These are phyloP conservation scores for Kryptolebias marmoratus DNA, from an alignment of 2,113 vertebrate genomes.

Conservation along the genomic window DNA sequence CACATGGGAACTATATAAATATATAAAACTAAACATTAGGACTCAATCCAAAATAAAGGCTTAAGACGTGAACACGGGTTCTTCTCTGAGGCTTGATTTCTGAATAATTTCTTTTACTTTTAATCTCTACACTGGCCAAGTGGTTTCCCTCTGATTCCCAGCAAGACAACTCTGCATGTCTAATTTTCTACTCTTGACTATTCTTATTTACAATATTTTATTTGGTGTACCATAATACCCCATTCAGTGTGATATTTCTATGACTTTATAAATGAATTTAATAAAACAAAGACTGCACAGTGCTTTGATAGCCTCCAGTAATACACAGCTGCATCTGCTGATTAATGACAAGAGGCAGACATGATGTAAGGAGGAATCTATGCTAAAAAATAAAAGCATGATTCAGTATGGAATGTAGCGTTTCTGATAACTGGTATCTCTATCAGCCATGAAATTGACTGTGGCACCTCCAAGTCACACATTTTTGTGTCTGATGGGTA, in stretches of 20 bases:
- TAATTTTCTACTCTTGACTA: constrained; percentile 32
- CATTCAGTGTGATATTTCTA: no score
- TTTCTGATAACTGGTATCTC: constrained; percentile 50
- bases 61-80: neutral
- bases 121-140: neutral
- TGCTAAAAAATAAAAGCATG: constrained; percentile 25
- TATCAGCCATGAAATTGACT: constrained; percentile 58
- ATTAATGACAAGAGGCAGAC: constrained; percentile 44
- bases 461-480: constrained; percentile 70
- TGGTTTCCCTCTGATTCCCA: constrained; percentile 17
- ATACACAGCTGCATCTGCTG: constrained; percentile 15
- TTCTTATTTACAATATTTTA: constrained; percentile 50
- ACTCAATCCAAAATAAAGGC: no score
- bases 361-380: constrained; percentile 29
- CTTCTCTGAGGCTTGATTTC: neutral
- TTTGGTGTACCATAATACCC: neutral
- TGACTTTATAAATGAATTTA: neutral
- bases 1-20: no score
- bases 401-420: constrained; percentile 17
- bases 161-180: constrained; percentile 42
- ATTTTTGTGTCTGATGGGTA: constrained; percentile 58
- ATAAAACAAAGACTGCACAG: neutral
- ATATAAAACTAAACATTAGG: no score
- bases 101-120: neutral
- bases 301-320: constrained; percentile 41